Percentiles rank a stretch among this genome's conserved stretches.
phyloP scores from a whole-genome alignment of 2,113 vertebrate genomes.

The Reinhardtius hippoglossoides region DNA sequence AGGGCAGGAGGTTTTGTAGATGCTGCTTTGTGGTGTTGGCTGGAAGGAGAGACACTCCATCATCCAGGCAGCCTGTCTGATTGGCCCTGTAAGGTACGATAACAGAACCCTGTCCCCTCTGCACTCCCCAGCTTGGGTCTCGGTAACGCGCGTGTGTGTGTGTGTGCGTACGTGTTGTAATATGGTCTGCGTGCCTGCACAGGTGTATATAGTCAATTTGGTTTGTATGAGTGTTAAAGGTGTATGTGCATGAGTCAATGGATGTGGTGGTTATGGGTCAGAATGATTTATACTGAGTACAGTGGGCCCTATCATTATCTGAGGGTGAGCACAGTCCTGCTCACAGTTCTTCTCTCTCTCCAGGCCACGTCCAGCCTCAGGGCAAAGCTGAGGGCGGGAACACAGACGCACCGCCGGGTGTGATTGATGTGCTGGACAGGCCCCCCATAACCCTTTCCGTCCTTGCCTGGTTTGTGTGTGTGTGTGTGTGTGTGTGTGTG shows the following conservation, averaged over 20 bases:
- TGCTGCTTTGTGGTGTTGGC: not conserved
- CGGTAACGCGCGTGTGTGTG: not conserved
- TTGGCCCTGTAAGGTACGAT: conserved; percentile 30
- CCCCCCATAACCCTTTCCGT: conserved; percentile 25
- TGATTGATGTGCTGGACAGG: conserved; percentile 72
- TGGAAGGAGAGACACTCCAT: conserved; percentile 23
- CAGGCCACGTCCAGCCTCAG: conserved; percentile 48
- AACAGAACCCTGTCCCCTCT: conserved; percentile 23
- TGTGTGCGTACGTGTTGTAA: not conserved
- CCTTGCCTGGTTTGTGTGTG: conserved; percentile 1
- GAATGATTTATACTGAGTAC: conserved; percentile 82
- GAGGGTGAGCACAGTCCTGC: conserved; percentile 60
- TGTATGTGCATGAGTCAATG: conserved; percentile 16
- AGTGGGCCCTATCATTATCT: conserved; percentile 80
- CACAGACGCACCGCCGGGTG: conserved; percentile 23
- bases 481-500: conserved; percentile 4
- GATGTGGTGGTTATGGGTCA: conserved; percentile 68
- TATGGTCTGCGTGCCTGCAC: conserved; percentile 1
- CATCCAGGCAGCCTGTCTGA: conserved; percentile 36
- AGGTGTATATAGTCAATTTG: conserved; percentile 23
- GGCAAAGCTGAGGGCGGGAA: conserved; percentile 44
- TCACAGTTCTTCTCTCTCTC: conserved; percentile 48
- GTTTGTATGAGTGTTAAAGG: conserved; percentile 13
- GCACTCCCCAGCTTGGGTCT: not conserved
- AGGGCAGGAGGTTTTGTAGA: not conserved